Base-by-base conservation (phyloP, 2,113 vertebrate genomes). In the Muntiacus reevesi region DNA sequence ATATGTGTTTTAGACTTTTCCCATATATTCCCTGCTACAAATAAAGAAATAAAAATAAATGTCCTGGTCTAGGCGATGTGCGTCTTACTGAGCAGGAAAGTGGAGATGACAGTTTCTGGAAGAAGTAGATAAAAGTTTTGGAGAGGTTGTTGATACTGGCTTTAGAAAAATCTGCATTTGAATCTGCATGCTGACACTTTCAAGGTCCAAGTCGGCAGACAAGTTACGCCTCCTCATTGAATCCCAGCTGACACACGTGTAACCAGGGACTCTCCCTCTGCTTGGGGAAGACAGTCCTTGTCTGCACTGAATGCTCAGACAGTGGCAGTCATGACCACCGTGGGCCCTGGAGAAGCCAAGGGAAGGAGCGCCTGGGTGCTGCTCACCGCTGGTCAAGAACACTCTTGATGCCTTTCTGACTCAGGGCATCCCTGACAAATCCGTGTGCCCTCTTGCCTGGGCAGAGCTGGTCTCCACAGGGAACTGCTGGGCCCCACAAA, bases 371-470 rank as follows among this genome's bases (percentile, higher is more conserved):
- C 25, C 50, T 9, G n/a, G n/a, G 57, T 23, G 16, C 88, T 74
- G n/a, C 47, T 43, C 1, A 0, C 0, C 15, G 23, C 50, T 79
- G 89, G 52, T n/a, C 15, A 21, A 28, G 40, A 27, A 3, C 23
- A 5, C 28, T 27, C 54, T 36, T 28, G n/a, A 55, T n/a, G 50
- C 23, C 23, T 43, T 43, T 76, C 71, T 76, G 87, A 43, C 81
- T 90, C 36, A 1, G 62, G 55, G 79, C 36, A 1, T 10, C 8
- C 7, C 55, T 23, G 87, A 33, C 10, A 11, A 2, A 0, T 3
- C 36, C 10, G 57, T 47, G 64, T 4, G 2, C 59, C 57, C 52
- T 57, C 30, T 7, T 25, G 36, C 19, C 36, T 4, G 45, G 76
- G 47, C 50, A 60, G 25, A 23, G 8, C 15, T 33, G 67, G 28